Evolutionary conservation across 1,140 invertebrate species (phyloP).

Genomic region (Portunus trituberculatus): DNA sequence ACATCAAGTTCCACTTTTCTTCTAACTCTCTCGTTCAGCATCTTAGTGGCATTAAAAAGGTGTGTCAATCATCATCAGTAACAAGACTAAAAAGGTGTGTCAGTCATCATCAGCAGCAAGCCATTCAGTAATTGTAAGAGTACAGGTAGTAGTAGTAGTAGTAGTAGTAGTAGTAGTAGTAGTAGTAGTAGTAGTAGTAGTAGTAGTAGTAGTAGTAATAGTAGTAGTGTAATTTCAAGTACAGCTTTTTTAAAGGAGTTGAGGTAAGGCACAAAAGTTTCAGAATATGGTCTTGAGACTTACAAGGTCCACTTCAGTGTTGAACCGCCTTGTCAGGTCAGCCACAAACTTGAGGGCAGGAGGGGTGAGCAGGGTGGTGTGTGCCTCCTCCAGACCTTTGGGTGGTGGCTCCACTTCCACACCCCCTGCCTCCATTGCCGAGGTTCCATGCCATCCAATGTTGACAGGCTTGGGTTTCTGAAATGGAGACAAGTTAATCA

Average conservation of each 20-base stretch:
- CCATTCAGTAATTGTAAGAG: too few relatives aligned
- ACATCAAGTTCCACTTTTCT: constrained; percentile 65
- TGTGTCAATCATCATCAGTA: too few relatives aligned
- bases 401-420: constrained; percentile 64
- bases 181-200: too few relatives aligned
- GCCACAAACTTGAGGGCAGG: constrained; percentile 60
- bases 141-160: too few relatives aligned
- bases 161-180: too few relatives aligned
- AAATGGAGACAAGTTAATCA: background rate
- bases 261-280: background rate
- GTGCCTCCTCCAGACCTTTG: constrained; percentile 52
- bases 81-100: too few relatives aligned
- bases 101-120: too few relatives aligned
- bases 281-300: background rate
- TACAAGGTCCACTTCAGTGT: constrained; percentile 57
- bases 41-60: background rate
- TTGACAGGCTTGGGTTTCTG: background rate
- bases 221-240: background rate
- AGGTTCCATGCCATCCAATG: background rate
- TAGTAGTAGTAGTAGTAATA: background rate
- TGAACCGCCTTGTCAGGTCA: constrained; percentile 58
- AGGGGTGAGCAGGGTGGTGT: constrained; percentile 47
- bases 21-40: constrained; percentile 61
- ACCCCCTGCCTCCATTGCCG: constrained; percentile 40
- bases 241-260: background rate